Base-by-base conservation (phyloP, 2,797 vertebrate species). In the Sebastes elongatus region DNA sequence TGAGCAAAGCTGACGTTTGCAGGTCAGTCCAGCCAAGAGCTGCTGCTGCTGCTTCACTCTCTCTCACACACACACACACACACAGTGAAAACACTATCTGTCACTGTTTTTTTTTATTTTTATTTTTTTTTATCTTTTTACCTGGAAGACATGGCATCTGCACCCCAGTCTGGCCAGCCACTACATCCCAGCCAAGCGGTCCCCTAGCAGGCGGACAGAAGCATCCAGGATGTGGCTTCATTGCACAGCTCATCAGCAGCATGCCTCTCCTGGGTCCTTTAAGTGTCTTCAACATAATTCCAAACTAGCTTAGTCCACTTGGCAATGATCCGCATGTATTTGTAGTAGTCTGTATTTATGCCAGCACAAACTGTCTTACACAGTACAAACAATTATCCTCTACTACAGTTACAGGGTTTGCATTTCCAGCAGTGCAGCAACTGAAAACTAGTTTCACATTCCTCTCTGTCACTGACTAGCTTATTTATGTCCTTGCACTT, bases 231-330 rank as follows among this genome's bases (percentile, higher is more conserved):
- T 4, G 8, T 7, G 49, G 57, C 10, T 74, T 83, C 86, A 89
- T 86, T 85, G 74, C 65, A 74, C 72, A 78, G 86, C 82, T 81
- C 78, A 80, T 73, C 75, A 84, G 73, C 60, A 77, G 66, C 63
- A 84, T 71, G 59, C 53, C 56, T 81, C 82, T 88, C 82, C 66
- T 53, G 83, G 81, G 84, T 35, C 69, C 62, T 53, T 27, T 81
- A 59, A 74, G 76, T 76, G 68, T 86, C 76, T 76, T 74, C 82
- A 60, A 28, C 81, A 78, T 82, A 33, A 82, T 83, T 76, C 69
- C 74, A 82, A 80, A 84, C 52, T 61, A 71, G 75, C 56, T 70
- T 64, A 64, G 75, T 86, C 64, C 65, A 76, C 42, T 86, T 87
- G 80, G 78, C 56, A 73, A 63, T 59, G 67, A 84, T 81, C 70